A percentile compares a stretch with the other conserved stretches of the same genome.
phyloP scores from a whole-genome alignment of 2,113 vertebrate species.

The Perca schrenkii region DNA sequence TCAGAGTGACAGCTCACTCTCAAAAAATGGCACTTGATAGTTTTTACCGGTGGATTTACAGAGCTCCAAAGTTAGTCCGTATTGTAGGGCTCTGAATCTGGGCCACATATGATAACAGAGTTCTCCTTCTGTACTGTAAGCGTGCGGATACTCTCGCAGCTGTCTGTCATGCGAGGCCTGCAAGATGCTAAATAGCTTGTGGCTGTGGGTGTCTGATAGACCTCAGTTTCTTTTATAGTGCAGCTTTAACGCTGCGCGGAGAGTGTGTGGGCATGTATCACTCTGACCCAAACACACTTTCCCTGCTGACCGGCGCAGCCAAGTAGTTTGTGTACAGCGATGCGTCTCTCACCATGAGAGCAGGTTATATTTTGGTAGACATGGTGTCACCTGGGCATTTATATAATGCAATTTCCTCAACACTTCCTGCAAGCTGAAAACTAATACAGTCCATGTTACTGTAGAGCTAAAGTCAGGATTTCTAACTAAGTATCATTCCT shows the following conservation, averaged over 20 bases:
- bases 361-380: conserved; percentile 39
- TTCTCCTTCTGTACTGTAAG: conserved; percentile 60
- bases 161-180: conserved; percentile 59
- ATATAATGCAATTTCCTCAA: conserved; percentile 33
- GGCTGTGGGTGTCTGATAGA: conserved; percentile 62
- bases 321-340: conserved; percentile 34
- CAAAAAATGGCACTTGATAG: conserved; percentile 53
- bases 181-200: conserved; percentile 56
- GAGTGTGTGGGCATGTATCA: conserved; percentile 51
- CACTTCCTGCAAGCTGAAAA: not conserved
- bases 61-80: conserved; percentile 53
- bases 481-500: not conserved
- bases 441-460: not conserved
- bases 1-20: conserved; percentile 43
- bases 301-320: conserved; percentile 53
- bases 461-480: not conserved
- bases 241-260: conserved; percentile 28
- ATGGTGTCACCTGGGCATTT: conserved; percentile 26
- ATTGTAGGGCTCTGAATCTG: conserved; percentile 68
- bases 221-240: conserved; percentile 27
- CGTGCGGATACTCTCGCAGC: conserved; percentile 35
- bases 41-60: conserved; percentile 52
- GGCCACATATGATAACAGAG: conserved; percentile 66
- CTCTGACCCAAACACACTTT: conserved; percentile 58
- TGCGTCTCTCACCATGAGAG: conserved; percentile 9